Base-by-base conservation (phyloP, 2,888 invertebrate species). In the Drosophila subsilvestris region DNA sequence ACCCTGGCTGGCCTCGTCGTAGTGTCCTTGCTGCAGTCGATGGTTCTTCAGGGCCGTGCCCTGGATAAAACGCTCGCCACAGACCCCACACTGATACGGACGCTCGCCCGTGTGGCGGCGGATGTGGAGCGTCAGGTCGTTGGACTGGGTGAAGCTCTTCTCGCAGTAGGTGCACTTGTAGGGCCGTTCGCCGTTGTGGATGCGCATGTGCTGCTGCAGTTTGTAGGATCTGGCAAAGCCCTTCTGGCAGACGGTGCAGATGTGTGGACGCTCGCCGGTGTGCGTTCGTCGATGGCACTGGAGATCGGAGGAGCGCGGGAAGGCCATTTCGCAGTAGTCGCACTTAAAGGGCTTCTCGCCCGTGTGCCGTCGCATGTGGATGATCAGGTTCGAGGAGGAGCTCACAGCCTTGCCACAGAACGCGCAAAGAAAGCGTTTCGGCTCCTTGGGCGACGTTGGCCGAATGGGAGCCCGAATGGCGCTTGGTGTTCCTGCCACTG, bases 51-150 rank as follows among this genome's bases (percentile, higher is more conserved):
- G 89, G 17, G 94, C 94, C 9, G 94, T 94, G 1, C 94, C 94
- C 93, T 95, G 95, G 78, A 95, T 95, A 77, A 95, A 95, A 7
- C 95, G 93, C 27, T 95, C 95, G 0, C 95, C 94, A 83, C 95
- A 95, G 6, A 95, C 93, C 42, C 94, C 94, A 79, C 95, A 95
- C n/a, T 94, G 94, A 83, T 94, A 94, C 0, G 94, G 94, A 65
- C 94, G 94, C 79, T 94, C 94, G 49, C 95, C 95, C 0, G 95
- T 95, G 86, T 95, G 95, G 0, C 95, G 92, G 0, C 95, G 93
- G 80, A 95, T 94, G 87, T 95, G 95, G 17, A 95, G 89, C 0
- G 95, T 95, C 54, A 95, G 91, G 84, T 95, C 95, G 89, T 95
- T 95, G 56, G 95, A 95, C 90, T 95, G 95, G 0, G 95, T 95